Base-by-base conservation (phyloP, 2,113 vertebrate species). In the Cavia aperea region DNA sequence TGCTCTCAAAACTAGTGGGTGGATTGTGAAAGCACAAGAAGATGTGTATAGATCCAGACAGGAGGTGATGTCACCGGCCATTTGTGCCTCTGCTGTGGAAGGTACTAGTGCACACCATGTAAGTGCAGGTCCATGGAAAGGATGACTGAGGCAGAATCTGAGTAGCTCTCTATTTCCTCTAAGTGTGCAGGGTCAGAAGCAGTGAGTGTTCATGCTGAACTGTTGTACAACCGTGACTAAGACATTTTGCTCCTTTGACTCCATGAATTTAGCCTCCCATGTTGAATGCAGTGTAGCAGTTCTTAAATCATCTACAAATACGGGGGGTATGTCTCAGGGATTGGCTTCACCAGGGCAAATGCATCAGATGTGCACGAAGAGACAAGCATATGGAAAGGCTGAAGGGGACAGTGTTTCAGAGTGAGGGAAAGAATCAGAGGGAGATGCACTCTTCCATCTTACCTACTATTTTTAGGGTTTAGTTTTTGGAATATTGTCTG, bases 121-220 rank as follows among this genome's bases (percentile, higher is more conserved):
- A 21, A 1, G 24, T 58, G 9, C 24, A 1, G 36, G 36, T 56
- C 9, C 51, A 4, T 0, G 0, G 1, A 7, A 58, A 56, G n/a
- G 18, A 56, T 56, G 15, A 16, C 16, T 56, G 56, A 15, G 56
- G 56, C 56, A 56, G 16, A 56, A 16, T 15, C n/a, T 26, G 19
- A 51, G 31, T 36, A 36, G 31, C 15, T 68, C 83, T n/a, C 13
- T 86, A 5, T 86, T n/a, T 15, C 33, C 31, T 68, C 31, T 51
- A 31, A 68, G 33, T 68, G 21, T 23, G 63, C 33, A 68, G 12
- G 46, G 4, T 24, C 63, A 66, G 43, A 26, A 19, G 51, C 33
- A 36, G 24, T n/a, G 46, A n/a, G 21, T 2, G 15, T n/a, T 68
- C 29, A 68, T 9, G 12, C 18, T 33, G 33, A 36, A 36, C n/a